Base-by-base conservation (phyloP, 2,113 vertebrate species). In the Catharus minimus region DNA sequence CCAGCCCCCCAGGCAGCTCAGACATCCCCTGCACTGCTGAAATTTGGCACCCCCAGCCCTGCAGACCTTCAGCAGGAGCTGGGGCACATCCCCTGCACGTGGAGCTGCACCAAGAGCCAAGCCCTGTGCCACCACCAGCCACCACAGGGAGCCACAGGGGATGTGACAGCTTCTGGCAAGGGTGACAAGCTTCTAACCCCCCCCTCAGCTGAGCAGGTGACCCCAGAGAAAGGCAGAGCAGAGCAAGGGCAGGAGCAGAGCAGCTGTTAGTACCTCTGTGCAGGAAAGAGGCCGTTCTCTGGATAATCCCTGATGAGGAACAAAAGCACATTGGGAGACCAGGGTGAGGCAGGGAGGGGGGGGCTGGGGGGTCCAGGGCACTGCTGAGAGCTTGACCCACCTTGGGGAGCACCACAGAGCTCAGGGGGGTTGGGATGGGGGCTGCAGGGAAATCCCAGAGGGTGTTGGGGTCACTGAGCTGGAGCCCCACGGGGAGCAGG, bases 291-390 rank as follows among this genome's bases (percentile, higher is more conserved):
- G 98, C 81, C 90, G 98, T 98, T 98, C 98, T 97, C 97, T 98
- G 98, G 97, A 98, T 96, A 98, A 98, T 92, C 96, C 98, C 98
- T 99, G 97, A 98, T 97, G 97, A 96, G 97, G 97, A 98, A 98
- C 98, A 97, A 96, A 96, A 95, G 0, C 39, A 76, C 49, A 16
- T 27, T 0, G 85, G 93, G 96, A 97, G 97, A 98, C 74, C 93
- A 96, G 92, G 97, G 96, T 96, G 89, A 95, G 92, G 90, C 2
- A 24, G 84, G 96, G 91, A 90, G 81, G 69, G 92, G 92, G 82
- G 17, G 53, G 22, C 13, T 16, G 1, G 6, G 19, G 79, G 52
- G 61, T 88, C 83, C 90, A 53, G 84, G 1, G 32, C 52, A 86
- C 55, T n/a, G 1, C 22, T 57, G 30, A 43, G 36, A 72, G 77